Evolutionary conservation across 2,797 vertebrate species (phyloP).

Genomic region (Taeniopygia guttata): DNA sequence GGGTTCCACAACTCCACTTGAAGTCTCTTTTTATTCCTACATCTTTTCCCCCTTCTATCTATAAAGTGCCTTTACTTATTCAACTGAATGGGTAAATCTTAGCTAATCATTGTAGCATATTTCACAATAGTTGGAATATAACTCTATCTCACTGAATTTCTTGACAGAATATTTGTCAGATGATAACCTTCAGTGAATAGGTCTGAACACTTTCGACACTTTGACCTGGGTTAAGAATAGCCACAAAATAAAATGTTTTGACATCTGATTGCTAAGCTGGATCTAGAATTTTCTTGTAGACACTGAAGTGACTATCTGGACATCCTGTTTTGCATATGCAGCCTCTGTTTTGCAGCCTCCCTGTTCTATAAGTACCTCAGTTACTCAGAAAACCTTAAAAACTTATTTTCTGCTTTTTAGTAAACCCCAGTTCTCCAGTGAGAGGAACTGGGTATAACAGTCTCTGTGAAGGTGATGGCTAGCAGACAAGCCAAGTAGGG

Average conservation of each 20-base stretch:
- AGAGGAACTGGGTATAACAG: neutral
- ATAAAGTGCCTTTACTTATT: constrained; percentile 6
- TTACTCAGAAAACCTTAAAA: neutral
- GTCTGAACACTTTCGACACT: neutral
- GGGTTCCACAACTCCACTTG: neutral
- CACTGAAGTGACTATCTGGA: neutral
- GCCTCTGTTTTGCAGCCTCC: neutral
- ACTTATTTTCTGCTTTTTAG: neutral
- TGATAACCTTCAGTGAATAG: neutral
- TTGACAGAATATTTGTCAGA: neutral
- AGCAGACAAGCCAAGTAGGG: neutral
- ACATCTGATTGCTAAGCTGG: neutral
- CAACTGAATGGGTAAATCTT: neutral
- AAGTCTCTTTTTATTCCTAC: neutral
- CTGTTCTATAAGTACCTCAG: neutral
- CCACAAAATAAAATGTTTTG: neutral
- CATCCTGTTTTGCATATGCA: neutral
- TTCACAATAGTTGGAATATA: neutral
- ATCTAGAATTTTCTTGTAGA: neutral
- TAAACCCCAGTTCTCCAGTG: neutral
- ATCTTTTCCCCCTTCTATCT: neutral
- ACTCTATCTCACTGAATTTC: neutral
- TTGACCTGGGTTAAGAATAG: neutral
- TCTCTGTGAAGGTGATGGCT: neutral
- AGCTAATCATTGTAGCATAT: neutral